phyloP scores from a whole-genome alignment of 2,888 invertebrate species.

The Oscheius myriophilus region DNA sequence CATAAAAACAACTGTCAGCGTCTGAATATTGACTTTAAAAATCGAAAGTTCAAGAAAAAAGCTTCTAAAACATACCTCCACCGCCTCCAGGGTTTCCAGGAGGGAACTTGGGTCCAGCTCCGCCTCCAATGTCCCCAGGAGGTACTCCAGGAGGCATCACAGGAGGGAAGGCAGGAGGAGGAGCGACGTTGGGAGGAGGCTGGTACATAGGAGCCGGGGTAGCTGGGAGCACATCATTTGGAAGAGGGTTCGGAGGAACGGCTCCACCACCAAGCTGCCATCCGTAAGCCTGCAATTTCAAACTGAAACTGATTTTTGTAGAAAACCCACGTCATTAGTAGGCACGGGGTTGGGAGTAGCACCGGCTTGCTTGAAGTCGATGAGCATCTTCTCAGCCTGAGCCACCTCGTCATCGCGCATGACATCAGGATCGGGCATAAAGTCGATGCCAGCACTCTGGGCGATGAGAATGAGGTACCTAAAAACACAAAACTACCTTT shows the following conservation, averaged over 20 bases:
- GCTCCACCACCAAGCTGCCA: conserved; percentile 34
- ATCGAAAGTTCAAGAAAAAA: background rate
- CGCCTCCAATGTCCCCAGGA: background rate
- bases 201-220: background rate
- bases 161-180: background rate
- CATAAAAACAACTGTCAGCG: conserved; percentile 29
- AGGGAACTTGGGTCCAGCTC: background rate
- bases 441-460: conserved; percentile 90
- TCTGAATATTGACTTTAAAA: conserved; percentile 7
- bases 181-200: conserved; percentile 7
- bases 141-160: background rate
- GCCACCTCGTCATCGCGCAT: conserved; percentile 68
- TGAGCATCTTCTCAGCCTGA: conserved; percentile 69
- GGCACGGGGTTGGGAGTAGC: background rate
- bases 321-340: conserved; percentile 11
- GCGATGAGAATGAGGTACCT: conserved; percentile 89
- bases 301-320: background rate
- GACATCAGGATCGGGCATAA: conserved; percentile 89
- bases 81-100: background rate
- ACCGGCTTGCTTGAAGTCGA: conserved; percentile 66
- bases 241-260: background rate
- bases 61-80: background rate
- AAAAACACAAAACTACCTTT: conserved; percentile 12
- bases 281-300: conserved; percentile 24
- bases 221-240: background rate